phyloP scores from a whole-genome alignment of 2,888 invertebrate species.

The Vanessa cardui region DNA sequence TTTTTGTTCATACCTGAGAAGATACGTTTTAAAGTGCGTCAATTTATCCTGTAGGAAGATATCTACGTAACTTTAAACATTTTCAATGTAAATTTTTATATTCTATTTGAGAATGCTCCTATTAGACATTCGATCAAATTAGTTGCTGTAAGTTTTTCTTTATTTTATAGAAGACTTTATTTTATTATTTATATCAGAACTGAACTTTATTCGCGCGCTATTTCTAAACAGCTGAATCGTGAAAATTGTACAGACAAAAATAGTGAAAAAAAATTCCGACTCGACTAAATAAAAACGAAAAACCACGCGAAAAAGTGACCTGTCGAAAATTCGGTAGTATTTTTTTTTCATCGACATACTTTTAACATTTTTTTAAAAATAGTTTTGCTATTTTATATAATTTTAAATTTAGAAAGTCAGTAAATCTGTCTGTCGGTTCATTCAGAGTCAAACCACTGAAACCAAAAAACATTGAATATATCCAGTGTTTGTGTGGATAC shows the following conservation, averaged over 20 bases:
- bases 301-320: conserved; percentile 23
- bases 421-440: too few species aligned
- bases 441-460: too few species aligned
- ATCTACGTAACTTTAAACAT: too few species aligned
- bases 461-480: too few species aligned
- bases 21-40: too few species aligned
- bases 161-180: not conserved
- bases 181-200: conserved; percentile 2
- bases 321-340: conserved; percentile 26
- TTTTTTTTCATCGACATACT: conserved; percentile 28
- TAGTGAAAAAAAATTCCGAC: conserved; percentile 18
- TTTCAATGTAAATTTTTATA: too few species aligned
- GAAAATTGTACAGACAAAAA: conserved; percentile 23
- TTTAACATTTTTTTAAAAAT: conserved; percentile 14
- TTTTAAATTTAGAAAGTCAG: not conserved
- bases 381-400: not conserved
- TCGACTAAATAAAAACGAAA: conserved; percentile 26
- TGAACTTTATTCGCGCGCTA: conserved; percentile 7
- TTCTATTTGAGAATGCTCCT: too few species aligned
- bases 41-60: too few species aligned
- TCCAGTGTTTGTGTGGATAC: too few species aligned
- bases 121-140: too few species aligned
- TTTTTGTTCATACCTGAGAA: too few species aligned
- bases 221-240: conserved; percentile 27
- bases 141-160: not conserved